Percentiles rank a stretch among this genome's conserved stretches.
These are phyloP conservation scores for Actinemys pallida DNA, from an alignment of 2,113 vertebrate genomes.

Conservation along the genomic window DNA sequence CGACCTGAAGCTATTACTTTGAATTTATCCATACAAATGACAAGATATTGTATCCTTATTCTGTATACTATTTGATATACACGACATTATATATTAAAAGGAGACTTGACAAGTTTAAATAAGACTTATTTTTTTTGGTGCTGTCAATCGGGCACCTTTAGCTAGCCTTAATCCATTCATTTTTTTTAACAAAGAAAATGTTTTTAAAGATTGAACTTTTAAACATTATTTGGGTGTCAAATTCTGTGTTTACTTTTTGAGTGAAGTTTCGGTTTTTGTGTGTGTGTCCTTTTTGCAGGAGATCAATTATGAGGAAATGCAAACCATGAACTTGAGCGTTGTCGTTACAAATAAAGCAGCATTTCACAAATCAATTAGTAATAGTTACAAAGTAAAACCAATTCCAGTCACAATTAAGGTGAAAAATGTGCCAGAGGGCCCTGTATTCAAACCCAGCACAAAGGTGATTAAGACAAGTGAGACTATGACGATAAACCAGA, in stretches of 20 bases:
- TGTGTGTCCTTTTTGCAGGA: conserved; percentile 59
- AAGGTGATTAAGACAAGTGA: conserved; percentile 66
- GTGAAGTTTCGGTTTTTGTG: not conserved
- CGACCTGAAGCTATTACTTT: not conserved
- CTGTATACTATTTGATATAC: not conserved
- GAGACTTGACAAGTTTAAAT: not conserved
- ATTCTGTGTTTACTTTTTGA: not conserved
- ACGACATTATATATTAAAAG: not conserved
- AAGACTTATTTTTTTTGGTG: not conserved
- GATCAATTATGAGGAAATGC: conserved; percentile 80
- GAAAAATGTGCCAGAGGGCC: conserved; percentile 80
- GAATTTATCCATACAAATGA: not conserved
- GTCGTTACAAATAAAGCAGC: conserved; percentile 83
- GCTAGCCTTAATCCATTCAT: not conserved
- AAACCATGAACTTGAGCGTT: conserved; percentile 72
- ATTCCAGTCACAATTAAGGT: conserved; percentile 82
- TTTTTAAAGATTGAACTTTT: not conserved
- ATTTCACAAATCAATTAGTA: conserved; percentile 81
- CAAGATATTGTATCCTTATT: not conserved
- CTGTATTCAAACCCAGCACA: conserved; percentile 69
- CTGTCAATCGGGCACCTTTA: not conserved
- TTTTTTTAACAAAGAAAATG: not conserved
- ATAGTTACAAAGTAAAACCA: conserved; percentile 57
- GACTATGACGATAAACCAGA: conserved; percentile 21
- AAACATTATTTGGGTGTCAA: not conserved